phyloP scores from a whole-genome alignment of 2,113 vertebrate species.

The Theristicus caerulescens region DNA sequence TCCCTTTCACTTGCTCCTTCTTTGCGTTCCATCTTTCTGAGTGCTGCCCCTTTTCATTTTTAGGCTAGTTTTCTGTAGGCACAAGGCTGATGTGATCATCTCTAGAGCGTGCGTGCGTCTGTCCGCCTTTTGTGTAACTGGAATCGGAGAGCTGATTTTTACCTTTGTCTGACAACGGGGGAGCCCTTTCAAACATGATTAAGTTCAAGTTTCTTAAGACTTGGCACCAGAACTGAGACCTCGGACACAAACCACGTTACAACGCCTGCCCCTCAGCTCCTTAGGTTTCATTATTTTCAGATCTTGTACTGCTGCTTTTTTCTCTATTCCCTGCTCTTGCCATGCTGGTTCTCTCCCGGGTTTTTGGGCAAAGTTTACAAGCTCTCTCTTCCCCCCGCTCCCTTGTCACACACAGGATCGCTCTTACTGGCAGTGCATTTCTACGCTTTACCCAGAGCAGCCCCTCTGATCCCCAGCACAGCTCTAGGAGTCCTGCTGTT shows the following conservation, averaged over 20 bases:
- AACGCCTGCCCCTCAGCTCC: not conserved
- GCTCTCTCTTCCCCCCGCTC: not conserved
- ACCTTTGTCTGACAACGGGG: accelerated
- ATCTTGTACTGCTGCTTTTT: not conserved
- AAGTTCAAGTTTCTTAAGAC: not conserved
- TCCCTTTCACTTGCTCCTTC: not conserved
- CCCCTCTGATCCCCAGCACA: slow-evolving; percentile 72
- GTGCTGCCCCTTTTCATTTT: not conserved
- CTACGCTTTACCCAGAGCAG: slow-evolving; percentile 69
- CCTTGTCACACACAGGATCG: slow-evolving; percentile 66
- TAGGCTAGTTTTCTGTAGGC: not conserved
- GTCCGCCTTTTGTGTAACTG: not conserved
- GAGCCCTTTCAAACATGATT: not conserved
- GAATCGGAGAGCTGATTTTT: not conserved
- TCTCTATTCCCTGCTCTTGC: not conserved
- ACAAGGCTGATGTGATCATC: not conserved
- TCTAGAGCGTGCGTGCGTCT: not conserved
- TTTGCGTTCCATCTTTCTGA: not conserved
- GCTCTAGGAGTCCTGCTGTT: slow-evolving; percentile 84
- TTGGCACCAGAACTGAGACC: not conserved
- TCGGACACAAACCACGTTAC: not conserved
- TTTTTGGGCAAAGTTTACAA: not conserved
- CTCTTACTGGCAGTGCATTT: slow-evolving; percentile 79
- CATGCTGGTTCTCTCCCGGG: not conserved
- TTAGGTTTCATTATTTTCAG: not conserved